These are phyloP conservation scores for Hypotaenidia okinawae DNA, from an alignment of 2,797 vertebrate genomes.

Conservation along the genomic window DNA sequence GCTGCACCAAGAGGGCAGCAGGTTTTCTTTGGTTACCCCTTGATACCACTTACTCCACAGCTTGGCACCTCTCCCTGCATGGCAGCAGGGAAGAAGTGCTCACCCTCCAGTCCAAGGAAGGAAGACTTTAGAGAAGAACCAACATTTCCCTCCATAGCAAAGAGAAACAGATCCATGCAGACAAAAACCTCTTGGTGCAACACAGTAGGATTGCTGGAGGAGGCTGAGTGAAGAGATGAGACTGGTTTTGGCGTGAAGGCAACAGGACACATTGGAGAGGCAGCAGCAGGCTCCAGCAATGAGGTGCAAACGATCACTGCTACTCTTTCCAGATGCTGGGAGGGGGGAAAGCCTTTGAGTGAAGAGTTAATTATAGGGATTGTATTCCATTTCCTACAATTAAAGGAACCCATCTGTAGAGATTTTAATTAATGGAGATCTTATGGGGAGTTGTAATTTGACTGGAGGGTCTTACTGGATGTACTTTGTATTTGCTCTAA, in stretches of 20 bases:
- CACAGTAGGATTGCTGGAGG: fast-evolving
- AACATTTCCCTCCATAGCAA: fast-evolving
- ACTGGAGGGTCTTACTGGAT: constrained; percentile 35
- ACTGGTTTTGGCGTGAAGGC: background rate
- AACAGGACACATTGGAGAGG: background rate
- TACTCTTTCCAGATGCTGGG: background rate
- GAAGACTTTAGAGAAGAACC: background rate
- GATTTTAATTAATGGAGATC: constrained; percentile 64
- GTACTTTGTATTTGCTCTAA: background rate
- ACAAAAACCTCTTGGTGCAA: background rate
- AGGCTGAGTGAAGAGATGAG: background rate
- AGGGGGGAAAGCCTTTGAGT: background rate
- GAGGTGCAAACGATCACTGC: background rate
- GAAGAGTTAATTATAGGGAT: constrained; percentile 45
- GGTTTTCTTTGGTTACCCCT: background rate
- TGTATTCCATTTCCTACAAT: constrained; percentile 48
- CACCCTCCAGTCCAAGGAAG: background rate
- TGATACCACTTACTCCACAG: background rate
- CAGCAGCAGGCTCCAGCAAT: fast-evolving
- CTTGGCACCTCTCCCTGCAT: background rate
- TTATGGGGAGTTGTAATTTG: constrained; percentile 41
- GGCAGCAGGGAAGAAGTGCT: background rate
- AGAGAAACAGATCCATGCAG: background rate
- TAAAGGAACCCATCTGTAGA: constrained; percentile 41
- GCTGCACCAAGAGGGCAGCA: background rate